These are phyloP conservation scores for Syngnathus floridae DNA, from an alignment of 2,113 vertebrate genomes.

Conservation along the genomic window DNA sequence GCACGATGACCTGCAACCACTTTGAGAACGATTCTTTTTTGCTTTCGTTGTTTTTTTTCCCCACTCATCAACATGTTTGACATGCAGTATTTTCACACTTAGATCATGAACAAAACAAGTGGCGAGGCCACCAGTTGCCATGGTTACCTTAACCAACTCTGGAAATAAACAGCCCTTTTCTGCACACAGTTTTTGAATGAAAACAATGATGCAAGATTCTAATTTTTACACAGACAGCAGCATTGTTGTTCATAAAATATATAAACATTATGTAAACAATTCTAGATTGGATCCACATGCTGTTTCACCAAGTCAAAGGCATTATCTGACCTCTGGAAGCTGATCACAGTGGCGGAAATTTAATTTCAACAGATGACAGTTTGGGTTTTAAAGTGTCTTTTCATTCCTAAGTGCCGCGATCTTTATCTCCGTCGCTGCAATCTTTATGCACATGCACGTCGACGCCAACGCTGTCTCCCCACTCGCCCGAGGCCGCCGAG, in stretches of 20 bases:
- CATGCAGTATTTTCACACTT: background rate
- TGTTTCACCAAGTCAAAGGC: background rate
- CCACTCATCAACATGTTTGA: background rate
- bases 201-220: background rate
- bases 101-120: background rate
- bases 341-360: background rate
- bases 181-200: background rate
- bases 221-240: background rate
- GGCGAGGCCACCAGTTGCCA: background rate
- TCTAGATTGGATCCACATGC: background rate
- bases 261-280: background rate
- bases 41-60: background rate
- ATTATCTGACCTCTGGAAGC: constrained; percentile 2
- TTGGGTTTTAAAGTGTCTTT: constrained; percentile 18
- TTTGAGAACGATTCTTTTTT: constrained; percentile 6
- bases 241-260: background rate
- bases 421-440: constrained; percentile 42
- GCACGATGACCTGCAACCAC: constrained; percentile 55
- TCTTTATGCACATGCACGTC: background rate
- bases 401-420: constrained; percentile 42
- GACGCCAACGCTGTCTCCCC: background rate
- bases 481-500: background rate
- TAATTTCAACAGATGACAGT: constrained; percentile 20
- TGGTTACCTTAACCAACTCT: background rate
- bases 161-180: background rate